Conservation (phyloP, 2,888 invertebrate species). For the Tribolium freemani region DNA sequence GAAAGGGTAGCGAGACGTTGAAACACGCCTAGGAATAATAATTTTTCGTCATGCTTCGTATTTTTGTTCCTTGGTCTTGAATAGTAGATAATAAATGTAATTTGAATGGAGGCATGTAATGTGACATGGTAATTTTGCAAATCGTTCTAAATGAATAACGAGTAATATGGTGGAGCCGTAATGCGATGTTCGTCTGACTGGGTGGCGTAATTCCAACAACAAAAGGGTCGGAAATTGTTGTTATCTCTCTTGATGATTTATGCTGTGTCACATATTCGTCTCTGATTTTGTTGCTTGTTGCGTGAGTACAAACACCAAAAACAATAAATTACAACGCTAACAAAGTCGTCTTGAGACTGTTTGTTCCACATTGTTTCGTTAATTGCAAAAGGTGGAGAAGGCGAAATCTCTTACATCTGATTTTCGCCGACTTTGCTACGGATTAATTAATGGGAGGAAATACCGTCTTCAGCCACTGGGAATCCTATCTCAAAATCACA, state of each 20-base stretch:
- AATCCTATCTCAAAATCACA: no score
- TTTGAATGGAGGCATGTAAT: conserved; percentile 20
- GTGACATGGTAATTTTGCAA: conserved; percentile 35
- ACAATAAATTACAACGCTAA: conserved; percentile 5
- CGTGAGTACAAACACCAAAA: not conserved
- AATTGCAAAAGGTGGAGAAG: conserved; percentile 2
- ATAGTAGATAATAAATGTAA: conserved; percentile 18
- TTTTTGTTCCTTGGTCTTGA: not conserved
- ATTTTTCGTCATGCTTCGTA: not conserved
- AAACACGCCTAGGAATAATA: no score
- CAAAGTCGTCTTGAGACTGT: not conserved
- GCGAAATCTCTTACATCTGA: not conserved
- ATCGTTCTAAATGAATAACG: conserved; percentile 39
- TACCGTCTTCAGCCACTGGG: no score
- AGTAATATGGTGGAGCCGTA: conserved; percentile 34
- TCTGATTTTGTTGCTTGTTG: conserved; percentile 27
- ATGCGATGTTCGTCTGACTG: conserved; percentile 37
- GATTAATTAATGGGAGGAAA: not conserved
- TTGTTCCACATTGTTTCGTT: conserved; percentile 3
- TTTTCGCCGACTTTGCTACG: not conserved
- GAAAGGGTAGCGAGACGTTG: no score
- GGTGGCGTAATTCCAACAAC: conserved; percentile 29
- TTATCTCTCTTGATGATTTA: conserved; percentile 40
- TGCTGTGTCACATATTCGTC: conserved; percentile 25
- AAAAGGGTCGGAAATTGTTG: conserved; percentile 42